phyloP scores from a whole-genome alignment of 30 jellyfish, hydroid and myxozoan species.

The Aurelia coerulea region DNA sequence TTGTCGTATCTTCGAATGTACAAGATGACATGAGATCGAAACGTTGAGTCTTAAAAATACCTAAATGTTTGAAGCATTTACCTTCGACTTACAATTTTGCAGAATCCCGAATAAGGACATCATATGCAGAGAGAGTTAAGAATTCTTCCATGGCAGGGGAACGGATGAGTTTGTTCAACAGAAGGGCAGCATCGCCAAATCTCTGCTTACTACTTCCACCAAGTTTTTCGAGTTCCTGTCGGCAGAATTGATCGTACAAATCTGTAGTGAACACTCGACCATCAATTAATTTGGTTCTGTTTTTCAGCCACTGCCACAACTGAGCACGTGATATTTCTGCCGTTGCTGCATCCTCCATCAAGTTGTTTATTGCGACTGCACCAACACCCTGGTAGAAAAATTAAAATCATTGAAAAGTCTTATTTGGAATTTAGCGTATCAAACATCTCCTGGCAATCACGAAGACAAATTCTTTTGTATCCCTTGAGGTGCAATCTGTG shows the following conservation, averaged over 20 bases:
- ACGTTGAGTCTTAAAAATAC: too few relatives aligned
- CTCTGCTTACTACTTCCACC: slow-evolving; percentile 85
- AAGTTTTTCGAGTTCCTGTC: slow-evolving; percentile 85
- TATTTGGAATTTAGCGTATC: too few relatives aligned
- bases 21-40: too few relatives aligned
- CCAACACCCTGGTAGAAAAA: slow-evolving; percentile 80
- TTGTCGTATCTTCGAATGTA: too few relatives aligned
- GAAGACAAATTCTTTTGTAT: too few relatives aligned
- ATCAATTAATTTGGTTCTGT: slow-evolving; percentile 61
- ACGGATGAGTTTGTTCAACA: slow-evolving; percentile 50
- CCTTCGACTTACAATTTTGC: slow-evolving; percentile 84
- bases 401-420: too few relatives aligned
- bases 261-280: slow-evolving; percentile 81
- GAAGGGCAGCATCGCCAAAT: slow-evolving; percentile 62
- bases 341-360: slow-evolving; percentile 99
- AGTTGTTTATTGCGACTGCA: slow-evolving; percentile 96
- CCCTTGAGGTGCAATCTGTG: too few relatives aligned
- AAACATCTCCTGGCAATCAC: too few relatives aligned
- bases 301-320: slow-evolving; percentile 94
- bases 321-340: slow-evolving; percentile 97
- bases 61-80: slow-evolving; percentile 4
- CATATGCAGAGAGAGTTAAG: slow-evolving; percentile 82
- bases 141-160: slow-evolving; percentile 84
- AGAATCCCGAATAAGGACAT: slow-evolving; percentile 52
- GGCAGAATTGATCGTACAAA: slow-evolving; percentile 50